Evolutionary conservation across 2,888 invertebrate species (phyloP).

Genomic region (Candidula unifasciata): DNA sequence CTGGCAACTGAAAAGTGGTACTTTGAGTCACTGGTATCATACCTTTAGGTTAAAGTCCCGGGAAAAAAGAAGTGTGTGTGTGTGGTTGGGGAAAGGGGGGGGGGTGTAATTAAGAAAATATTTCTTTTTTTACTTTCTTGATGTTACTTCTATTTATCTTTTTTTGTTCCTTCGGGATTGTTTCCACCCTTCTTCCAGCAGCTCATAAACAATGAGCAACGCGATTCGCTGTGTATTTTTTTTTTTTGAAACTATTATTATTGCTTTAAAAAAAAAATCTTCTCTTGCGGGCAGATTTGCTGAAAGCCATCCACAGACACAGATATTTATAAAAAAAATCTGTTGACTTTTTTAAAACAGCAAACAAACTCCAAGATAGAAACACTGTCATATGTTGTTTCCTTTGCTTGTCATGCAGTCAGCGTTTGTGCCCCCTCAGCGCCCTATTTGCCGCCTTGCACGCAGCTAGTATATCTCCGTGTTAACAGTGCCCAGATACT

Average conservation of each 20-base stretch:
- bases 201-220: slow-evolving; percentile 27
- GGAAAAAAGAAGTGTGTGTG: too few species aligned
- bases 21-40: too few species aligned
- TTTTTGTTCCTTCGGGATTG: too few species aligned
- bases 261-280: not conserved
- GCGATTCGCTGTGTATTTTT: not conserved
- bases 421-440: not conserved
- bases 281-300: slow-evolving; percentile 1
- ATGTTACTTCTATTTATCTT: not conserved
- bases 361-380: too few species aligned
- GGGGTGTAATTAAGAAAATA: too few species aligned
- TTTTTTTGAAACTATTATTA: not conserved
- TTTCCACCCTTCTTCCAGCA: slow-evolving; percentile 21
- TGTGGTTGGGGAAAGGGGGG: too few species aligned
- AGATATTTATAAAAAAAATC: not conserved
- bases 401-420: not conserved
- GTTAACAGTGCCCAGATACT: too few species aligned
- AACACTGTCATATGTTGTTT: too few species aligned
- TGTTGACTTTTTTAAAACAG: too few species aligned
- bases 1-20: too few species aligned
- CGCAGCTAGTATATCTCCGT: not conserved
- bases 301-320: not conserved
- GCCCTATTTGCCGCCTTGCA: slow-evolving; percentile 9
- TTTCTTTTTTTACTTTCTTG: slow-evolving; percentile 2
- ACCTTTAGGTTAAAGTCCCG: too few species aligned